Base-by-base conservation (phyloP, 2,797 vertebrate genomes). In the Rhinophrynus dorsalis region DNA sequence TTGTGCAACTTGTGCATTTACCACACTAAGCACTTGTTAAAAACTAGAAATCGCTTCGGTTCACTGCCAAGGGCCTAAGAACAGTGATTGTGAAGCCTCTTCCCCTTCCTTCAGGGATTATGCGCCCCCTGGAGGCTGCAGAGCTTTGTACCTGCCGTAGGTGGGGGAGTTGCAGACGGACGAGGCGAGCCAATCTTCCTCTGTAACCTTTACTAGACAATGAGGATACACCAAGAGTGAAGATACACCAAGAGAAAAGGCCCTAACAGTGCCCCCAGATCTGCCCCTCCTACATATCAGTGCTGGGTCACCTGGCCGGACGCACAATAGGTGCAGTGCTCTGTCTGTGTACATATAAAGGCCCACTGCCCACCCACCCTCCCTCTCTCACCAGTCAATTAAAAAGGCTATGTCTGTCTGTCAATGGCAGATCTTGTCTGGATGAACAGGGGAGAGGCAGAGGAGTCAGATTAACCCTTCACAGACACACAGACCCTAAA, bases 171-270 rank as follows among this genome's bases (percentile, higher is more conserved):
- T 21, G 11, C 18, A 24, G 45, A 23, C 23, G 23, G 45, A 30
- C 26, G 29, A 30, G 6, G n/a, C n/a, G 35, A 33, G 27, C 15
- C 30, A 33, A 37, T 37, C 20, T 23, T 56, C 23, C 30, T 37
- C 32, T 8, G 32, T 56, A 56, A 56, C 54, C 52, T 56, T 47
- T 47, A 47, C 5, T 21, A 47, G 20, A 47, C 18, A 21, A 47
- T 21, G 5, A 18, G n/a, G n/a, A n/a, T n/a, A n/a, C n/a, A n/a
- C n/a, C n/a, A n/a, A n/a, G 18, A 12, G 4, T 2, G 44, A 5
- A 23, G 18, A 47, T 17, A 6, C 6, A 17, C n/a, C 38, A 17
- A 17, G 38, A 5, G 38, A 17, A 17, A 6, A 12, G 35, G 11
- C 3, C 35, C 18, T 47, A 17, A 7, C 44, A 7, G 2, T n/a